Conservation (phyloP, 2,888 invertebrate species). For the Dynastes maya region DNA sequence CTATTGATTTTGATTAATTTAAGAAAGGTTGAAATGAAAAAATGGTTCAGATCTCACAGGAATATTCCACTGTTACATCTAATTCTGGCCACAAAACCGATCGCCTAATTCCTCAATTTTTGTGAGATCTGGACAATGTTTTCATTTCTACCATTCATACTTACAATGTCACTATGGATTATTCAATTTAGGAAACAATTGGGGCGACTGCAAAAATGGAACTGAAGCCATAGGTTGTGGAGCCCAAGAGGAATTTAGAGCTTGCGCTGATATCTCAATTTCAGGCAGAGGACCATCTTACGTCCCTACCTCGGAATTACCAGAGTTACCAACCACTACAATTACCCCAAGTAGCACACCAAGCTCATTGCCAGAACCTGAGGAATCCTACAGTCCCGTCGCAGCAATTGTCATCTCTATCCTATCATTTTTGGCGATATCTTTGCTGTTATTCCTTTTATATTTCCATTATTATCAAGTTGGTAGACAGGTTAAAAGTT, state of each 20-base stretch:
- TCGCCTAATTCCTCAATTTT: no score
- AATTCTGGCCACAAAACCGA: no score
- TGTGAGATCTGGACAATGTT: no score
- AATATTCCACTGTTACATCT: no score
- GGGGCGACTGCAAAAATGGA: conserved; percentile 84
- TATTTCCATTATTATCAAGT: conserved; percentile 86
- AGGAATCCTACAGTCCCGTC: conserved; percentile 70
- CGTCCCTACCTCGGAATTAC: conserved; percentile 67
- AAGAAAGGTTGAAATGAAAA: no score
- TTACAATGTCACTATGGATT: no score
- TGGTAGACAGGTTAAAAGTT: conserved; percentile 78
- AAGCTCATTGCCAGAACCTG: conserved; percentile 57
- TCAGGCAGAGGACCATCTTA: conserved; percentile 71
- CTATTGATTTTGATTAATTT: neutral
- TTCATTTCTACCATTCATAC: no score
- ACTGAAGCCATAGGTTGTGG: conserved; percentile 89
- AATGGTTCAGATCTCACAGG: no score
- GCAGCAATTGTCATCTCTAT: conserved; percentile 77
- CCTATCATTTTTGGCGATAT: conserved; percentile 78
- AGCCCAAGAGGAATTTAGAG: conserved; percentile 90
- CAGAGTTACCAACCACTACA: conserved; percentile 63
- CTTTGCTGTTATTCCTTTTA: conserved; percentile 78
- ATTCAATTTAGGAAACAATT: conserved; percentile 77
- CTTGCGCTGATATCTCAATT: conserved; percentile 87
- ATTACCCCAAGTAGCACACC: conserved; percentile 30